Evolutionary conservation across 1,140 invertebrate genomes (phyloP).

Genomic region (Rhyacophila brunnea): DNA sequence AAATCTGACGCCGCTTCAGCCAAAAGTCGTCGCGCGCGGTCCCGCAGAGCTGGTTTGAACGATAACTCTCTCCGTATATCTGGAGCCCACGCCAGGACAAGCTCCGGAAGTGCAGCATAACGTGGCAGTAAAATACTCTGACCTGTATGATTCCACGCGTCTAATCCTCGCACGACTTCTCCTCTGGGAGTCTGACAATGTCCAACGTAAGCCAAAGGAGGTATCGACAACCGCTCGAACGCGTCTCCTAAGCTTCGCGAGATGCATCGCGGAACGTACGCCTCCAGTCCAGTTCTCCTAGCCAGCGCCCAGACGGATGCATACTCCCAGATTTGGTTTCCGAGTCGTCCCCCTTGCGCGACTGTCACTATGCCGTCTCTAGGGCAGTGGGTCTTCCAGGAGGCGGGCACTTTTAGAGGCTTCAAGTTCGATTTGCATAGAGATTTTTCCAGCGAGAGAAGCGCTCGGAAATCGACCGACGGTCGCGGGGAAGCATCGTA

Average conservation of each 20-base stretch:
- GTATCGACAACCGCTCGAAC: conserved; percentile 59
- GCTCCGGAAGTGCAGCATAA: conserved; percentile 57
- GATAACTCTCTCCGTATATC: conserved; percentile 59
- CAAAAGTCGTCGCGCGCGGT: conserved; percentile 47
- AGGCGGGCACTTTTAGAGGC: conserved; percentile 40
- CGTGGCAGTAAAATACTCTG: conserved; percentile 61
- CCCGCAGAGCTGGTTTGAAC: conserved; percentile 50
- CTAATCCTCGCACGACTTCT: conserved; percentile 48
- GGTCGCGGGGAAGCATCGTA: conserved; percentile 52
- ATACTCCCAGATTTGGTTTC: conserved; percentile 68
- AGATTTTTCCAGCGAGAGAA: conserved; percentile 55
- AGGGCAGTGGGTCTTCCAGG: conserved; percentile 41
- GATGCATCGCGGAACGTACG: conserved; percentile 59
- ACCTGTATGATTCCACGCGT: conserved; percentile 58
- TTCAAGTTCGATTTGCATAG: conserved; percentile 54
- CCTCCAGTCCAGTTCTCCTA: conserved; percentile 57
- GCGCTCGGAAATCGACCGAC: conserved; percentile 43
- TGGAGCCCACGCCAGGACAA: conserved; percentile 57
- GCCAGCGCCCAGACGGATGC: conserved; percentile 61
- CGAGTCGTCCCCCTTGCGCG: conserved; percentile 59
- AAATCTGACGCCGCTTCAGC: conserved; percentile 38
- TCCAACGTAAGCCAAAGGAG: conserved; percentile 57
- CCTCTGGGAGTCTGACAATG: conserved; percentile 53
- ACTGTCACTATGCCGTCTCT: conserved; percentile 57
- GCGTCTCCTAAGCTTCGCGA: conserved; percentile 51